These are phyloP conservation scores for Mactra quadrangularis DNA, from an alignment of 1,140 invertebrate species.

Conservation along the genomic window DNA sequence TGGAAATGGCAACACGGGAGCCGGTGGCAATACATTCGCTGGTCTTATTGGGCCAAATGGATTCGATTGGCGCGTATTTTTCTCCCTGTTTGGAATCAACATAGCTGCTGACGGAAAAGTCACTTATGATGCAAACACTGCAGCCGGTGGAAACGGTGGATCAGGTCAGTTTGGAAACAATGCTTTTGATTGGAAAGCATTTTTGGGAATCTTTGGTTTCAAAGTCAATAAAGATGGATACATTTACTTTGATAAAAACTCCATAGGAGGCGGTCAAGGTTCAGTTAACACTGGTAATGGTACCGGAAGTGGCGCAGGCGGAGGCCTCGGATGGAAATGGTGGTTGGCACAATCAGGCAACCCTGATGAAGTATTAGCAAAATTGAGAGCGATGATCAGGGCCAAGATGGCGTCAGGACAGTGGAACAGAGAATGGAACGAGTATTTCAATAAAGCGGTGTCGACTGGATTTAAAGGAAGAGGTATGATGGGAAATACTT, in stretches of 20 bases:
- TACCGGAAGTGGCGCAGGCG: background rate
- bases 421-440: slow-evolving; percentile 25
- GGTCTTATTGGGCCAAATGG: background rate
- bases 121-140: too few relatives aligned
- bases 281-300: background rate
- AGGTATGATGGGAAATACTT: slow-evolving; percentile 2
- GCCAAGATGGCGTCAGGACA: slow-evolving; percentile 21
- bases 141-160: background rate
- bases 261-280: background rate
- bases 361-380: slow-evolving; percentile 3
- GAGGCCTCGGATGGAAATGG: background rate
- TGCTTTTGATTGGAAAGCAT: too few relatives aligned
- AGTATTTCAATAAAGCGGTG: slow-evolving; percentile 1
- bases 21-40: background rate
- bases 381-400: slow-evolving; percentile 20
- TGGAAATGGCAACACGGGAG: background rate
- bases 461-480: slow-evolving; percentile 17
- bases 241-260: too few relatives aligned
- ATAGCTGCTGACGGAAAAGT: too few relatives aligned
- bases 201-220: too few relatives aligned
- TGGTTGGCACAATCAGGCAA: slow-evolving; percentile 16
- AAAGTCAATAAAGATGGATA: too few relatives aligned
- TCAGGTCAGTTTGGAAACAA: too few relatives aligned
- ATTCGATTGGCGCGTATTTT: too few relatives aligned
- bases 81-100: too few relatives aligned